Conservation (phyloP, 2,113 vertebrate species). For the Plectropomus leopardus region DNA sequence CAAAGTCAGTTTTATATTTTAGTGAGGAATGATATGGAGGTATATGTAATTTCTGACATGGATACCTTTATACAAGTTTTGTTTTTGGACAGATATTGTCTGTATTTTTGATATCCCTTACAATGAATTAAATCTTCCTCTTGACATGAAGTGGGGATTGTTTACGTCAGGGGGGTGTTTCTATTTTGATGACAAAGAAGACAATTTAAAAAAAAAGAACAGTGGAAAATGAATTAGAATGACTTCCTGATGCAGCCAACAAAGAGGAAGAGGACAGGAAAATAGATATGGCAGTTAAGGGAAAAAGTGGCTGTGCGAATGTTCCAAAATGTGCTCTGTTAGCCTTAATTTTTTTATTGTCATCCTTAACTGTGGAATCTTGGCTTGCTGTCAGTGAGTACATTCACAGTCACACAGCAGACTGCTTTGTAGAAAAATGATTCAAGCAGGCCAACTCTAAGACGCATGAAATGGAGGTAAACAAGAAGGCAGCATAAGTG, state of each 20-base stretch:
- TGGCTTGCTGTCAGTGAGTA: slow-evolving; percentile 43
- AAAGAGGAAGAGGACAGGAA: slow-evolving; percentile 42
- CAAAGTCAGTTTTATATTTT: slow-evolving; percentile 22
- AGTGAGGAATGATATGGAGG: slow-evolving; percentile 26
- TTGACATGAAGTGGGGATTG: slow-evolving; percentile 2
- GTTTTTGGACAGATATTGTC: slow-evolving; percentile 10
- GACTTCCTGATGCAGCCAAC: slow-evolving; percentile 15
- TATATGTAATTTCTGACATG: slow-evolving; percentile 17
- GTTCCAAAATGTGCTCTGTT: slow-evolving; percentile 36
- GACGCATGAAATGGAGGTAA: slow-evolving; percentile 17
- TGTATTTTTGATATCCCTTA: slow-evolving; percentile 24
- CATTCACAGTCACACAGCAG: slow-evolving; percentile 38
- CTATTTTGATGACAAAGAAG: slow-evolving; percentile 53
- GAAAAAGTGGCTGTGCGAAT: slow-evolving; percentile 36
- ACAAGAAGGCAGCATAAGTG: background rate
- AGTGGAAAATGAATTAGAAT: background rate
- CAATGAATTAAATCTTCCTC: slow-evolving; percentile 16
- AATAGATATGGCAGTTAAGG: background rate
- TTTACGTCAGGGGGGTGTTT: background rate
- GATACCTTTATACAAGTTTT: slow-evolving; percentile 1
- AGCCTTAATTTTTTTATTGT: slow-evolving; percentile 54
- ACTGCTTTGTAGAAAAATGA: slow-evolving; percentile 44
- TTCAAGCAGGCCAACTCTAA: slow-evolving; percentile 29
- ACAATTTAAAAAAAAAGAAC: slow-evolving; percentile 22
- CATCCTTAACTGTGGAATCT: slow-evolving; percentile 65